Base-by-base conservation (phyloP, 2,888 invertebrate genomes). In the Oscheius myriophilus region DNA sequence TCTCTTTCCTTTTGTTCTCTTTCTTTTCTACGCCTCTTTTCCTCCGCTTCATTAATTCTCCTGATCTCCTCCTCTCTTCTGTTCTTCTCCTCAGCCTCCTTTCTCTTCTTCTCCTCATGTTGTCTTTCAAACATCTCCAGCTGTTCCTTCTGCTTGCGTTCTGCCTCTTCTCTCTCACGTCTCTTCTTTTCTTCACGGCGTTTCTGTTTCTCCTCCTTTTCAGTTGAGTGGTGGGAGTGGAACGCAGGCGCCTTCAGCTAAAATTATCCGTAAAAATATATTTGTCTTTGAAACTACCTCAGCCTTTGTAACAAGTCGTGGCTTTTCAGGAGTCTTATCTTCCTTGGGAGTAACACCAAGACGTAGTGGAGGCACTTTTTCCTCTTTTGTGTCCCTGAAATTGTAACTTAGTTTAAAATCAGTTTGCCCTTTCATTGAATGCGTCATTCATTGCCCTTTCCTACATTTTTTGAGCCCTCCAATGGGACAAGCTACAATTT, bases 191-290 rank as follows among this genome's bases (percentile, higher is more conserved):
- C 55, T 21, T 67, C 67, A n/a, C 39, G 45, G 41, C 33, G 39
- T 45, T 53, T 52, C 11, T 41, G 54, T 26, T 68, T 63, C 23
- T 68, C 63, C n/a, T 63, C 68, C 39, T 63, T 63, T 21, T 55
- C 55, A 33, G 2, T 6, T 57, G 6, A 11, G 0, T 55, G 41
- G 45, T 55, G 45, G 43, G 14, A 55, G 3, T 41, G 12, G 3
- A 39, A 52, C 52, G 54, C 41, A 16, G 54, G 26, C n/a, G 63
- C 25, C 23, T 55, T 65, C 3, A 53, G 53, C 65, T 65, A 25
- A 61, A 46, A 42, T 9, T 41, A 41, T 58, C 6, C 25, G 16
- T 25, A 18, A 25, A 16, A 41, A 57, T 0, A 41, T 2, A 25
- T 46, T 45, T 12, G 2, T 1, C 51, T n/a, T 16, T 21, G 6